A percentile compares a stretch with the other conserved stretches of the same genome.
These are phyloP conservation scores for Luffia ferchaultella DNA, from an alignment of 2,888 invertebrate genomes.

Conservation along the genomic window DNA sequence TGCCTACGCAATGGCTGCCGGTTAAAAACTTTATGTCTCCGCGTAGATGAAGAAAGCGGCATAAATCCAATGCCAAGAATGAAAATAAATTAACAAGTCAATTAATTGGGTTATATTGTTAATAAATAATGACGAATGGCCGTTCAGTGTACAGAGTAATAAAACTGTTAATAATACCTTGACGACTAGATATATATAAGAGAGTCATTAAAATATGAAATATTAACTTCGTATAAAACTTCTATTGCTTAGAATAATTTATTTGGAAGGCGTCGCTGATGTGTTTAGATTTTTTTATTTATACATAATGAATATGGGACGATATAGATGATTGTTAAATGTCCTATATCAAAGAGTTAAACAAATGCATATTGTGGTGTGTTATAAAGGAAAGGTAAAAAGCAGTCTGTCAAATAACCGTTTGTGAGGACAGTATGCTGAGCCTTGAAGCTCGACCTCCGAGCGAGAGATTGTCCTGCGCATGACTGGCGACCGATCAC, in stretches of 20 bases:
- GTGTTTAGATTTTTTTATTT: no score
- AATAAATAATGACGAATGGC: not conserved
- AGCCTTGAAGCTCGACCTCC: no score
- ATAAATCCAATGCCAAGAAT: not conserved
- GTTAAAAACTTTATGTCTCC: not conserved
- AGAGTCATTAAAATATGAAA: not conserved
- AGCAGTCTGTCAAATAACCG: no score
- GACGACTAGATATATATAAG: not conserved
- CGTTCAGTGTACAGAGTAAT: not conserved
- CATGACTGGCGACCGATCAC: no score
- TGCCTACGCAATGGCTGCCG: not conserved
- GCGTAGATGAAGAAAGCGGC: not conserved
- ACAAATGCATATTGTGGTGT: no score
- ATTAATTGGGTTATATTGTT: not conserved
- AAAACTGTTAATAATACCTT: not conserved
- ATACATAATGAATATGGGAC: no score
- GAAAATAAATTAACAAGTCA: not conserved
- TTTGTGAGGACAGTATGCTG: no score
- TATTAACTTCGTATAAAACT: not conserved
- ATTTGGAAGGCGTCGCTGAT: not conserved
- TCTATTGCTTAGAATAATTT: not conserved
- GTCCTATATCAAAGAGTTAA: no score
- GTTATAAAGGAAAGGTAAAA: no score
- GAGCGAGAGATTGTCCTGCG: no score
- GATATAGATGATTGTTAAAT: no score